A percentile compares a stretch with the other conserved stretches of the same genome.
Conservation (phyloP, 1,140 invertebrate species). For the Zaprionus ornatus region DNA sequence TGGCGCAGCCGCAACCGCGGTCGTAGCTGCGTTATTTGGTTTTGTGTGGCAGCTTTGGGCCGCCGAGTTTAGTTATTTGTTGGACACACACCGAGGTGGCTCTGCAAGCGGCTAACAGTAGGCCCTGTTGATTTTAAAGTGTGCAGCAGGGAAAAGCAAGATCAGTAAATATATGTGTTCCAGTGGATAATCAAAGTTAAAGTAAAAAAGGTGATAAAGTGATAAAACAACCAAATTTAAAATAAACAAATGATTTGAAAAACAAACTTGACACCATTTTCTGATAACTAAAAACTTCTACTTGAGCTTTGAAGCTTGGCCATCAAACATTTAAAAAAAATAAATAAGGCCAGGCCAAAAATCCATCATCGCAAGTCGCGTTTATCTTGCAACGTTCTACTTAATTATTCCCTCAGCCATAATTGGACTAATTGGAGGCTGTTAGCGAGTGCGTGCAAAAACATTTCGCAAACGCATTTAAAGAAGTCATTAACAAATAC, state of each 20-base stretch:
- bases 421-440: constrained; percentile 68
- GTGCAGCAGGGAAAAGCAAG: constrained; percentile 18
- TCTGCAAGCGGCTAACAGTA: constrained; percentile 64
- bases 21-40: constrained; percentile 56
- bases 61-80: constrained; percentile 76
- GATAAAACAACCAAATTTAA: constrained; percentile 16
- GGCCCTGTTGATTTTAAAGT: constrained; percentile 3
- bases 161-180: constrained; percentile 9
- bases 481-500: constrained; percentile 67
- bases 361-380: constrained; percentile 35
- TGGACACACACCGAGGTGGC: constrained; percentile 75
- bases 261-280: constrained; percentile 46
- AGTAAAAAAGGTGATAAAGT: background rate
- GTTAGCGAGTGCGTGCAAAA: constrained; percentile 48
- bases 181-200: constrained; percentile 8
- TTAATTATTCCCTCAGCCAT: constrained; percentile 35
- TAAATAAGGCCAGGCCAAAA: constrained; percentile 63
- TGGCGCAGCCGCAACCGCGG: constrained; percentile 11
- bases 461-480: constrained; percentile 59
- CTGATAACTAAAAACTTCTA: constrained; percentile 9
- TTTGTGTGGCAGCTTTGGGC: constrained; percentile 78
- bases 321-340: constrained; percentile 25
- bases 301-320: constrained; percentile 14
- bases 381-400: constrained; percentile 43
- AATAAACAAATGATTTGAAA: constrained; percentile 52